phyloP scores from a whole-genome alignment of 2,797 vertebrate genomes.

The Peromyscus nudipes region DNA sequence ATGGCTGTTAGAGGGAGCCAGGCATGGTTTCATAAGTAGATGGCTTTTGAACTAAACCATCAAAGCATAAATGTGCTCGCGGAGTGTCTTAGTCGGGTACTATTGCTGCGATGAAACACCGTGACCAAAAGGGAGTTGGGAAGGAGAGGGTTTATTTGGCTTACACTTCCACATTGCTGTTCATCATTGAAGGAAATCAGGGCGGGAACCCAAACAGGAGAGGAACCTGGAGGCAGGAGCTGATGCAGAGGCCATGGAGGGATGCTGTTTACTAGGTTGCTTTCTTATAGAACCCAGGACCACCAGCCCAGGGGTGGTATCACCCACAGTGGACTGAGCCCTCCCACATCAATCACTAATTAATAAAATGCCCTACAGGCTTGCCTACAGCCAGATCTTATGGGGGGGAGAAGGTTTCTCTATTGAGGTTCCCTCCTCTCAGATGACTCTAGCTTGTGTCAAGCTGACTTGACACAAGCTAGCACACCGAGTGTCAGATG shows the following conservation, averaged over 20 bases:
- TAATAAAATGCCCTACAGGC: background rate
- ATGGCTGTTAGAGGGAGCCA: conserved; percentile 17
- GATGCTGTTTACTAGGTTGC: background rate
- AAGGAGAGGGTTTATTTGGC: background rate
- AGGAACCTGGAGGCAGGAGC: background rate
- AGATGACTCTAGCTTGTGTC: background rate
- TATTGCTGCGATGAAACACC: background rate
- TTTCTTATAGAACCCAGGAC: background rate
- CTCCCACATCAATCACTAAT: background rate
- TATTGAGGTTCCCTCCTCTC: background rate
- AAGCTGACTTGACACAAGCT: background rate
- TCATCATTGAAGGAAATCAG: background rate
- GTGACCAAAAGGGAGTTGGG: background rate
- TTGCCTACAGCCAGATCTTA: background rate
- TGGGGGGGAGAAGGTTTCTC: background rate
- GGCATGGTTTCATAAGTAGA: conserved; percentile 48
- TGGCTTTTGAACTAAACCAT: conserved; percentile 29
- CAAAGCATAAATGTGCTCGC: conserved; percentile 22
- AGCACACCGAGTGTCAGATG: background rate
- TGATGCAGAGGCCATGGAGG: background rate
- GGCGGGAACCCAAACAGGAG: background rate
- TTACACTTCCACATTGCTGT: background rate
- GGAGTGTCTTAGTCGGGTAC: background rate
- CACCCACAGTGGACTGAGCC: background rate
- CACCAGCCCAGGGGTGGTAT: background rate